Conservation (phyloP, 2,113 vertebrate species). For the Otocyon megalotis region DNA sequence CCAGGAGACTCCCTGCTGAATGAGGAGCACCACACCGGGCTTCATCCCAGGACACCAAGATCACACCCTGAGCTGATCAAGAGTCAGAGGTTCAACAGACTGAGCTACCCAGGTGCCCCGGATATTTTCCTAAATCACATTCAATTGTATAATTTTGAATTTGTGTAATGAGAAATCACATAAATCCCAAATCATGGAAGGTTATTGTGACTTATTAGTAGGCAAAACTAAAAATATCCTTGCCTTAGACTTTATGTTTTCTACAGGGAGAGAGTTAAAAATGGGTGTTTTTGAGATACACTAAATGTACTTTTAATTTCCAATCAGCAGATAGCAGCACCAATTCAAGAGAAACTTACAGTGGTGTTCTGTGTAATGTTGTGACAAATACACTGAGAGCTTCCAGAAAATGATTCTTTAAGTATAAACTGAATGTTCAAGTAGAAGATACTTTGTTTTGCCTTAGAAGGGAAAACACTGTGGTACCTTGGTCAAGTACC, state of each 20-base stretch:
- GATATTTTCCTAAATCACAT: conserved; percentile 19
- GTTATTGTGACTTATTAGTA: neutral
- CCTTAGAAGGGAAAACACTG: neutral
- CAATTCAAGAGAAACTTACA: neutral
- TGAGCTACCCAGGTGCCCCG: neutral
- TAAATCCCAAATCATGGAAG: neutral
- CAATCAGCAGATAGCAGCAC: conserved; percentile 81
- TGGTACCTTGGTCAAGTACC: neutral
- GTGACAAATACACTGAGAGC: neutral
- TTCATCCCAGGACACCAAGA: too few relatives aligned
- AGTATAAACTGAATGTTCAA: neutral
- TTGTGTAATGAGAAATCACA: neutral
- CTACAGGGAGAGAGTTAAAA: neutral
- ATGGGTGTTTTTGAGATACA: neutral
- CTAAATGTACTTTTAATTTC: neutral
- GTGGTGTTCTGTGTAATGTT: neutral
- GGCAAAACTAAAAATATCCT: conserved; percentile 34
- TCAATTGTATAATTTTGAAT: conserved; percentile 25
- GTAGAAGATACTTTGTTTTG: neutral
- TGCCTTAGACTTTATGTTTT: neutral
- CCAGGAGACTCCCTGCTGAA: neutral
- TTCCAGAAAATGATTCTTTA: conserved; percentile 9
- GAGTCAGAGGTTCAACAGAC: too few relatives aligned
- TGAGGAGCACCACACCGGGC: neutral
- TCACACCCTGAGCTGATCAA: too few relatives aligned